Evolutionary conservation across 2,888 invertebrate genomes (phyloP), one percentile per base, ranked within the genome.

Genomic region (Phengaris arion): DNA sequence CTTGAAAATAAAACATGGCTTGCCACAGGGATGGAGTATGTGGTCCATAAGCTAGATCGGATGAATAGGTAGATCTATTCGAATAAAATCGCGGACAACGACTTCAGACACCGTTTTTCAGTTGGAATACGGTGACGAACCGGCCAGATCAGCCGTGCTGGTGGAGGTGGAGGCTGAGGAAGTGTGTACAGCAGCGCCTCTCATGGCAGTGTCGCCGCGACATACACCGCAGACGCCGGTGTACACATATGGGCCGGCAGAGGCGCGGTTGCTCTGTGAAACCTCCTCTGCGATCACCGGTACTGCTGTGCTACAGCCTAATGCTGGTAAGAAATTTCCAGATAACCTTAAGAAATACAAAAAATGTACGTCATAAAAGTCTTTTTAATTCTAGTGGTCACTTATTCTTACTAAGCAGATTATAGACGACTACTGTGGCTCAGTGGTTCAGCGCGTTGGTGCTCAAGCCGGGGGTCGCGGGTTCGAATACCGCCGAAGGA

Each of bases 151-250:
- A 80, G 97, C 97, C 0, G 94, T 97, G 1, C 94, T 97, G 77
- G 96, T 97, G 0, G 97, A 97, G 84, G 96, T 97, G 5, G 97
- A 97, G 85, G 97, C 96, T 80, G 96, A 96, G 76, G 96, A 96
- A 75, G 95, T 96, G 70, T 97, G 97, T 88, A 97, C 97, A 0
- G 96, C 97, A 0, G 96, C 96, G 8, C 96, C 96, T 0, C 88
- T 97, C 75, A 90, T 95, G 73, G 95, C 96, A 0, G 94, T 95
- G 6, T 94, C 95, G 15, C 95, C 95, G 0, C 87, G 95, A 5
- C 94, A 94, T 75, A 94, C 94, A 54, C 95, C 95, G 55, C 96
- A 97, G 83, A 96, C 95, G 64, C 96, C 97, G 0, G 94, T 97
- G 2, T 97, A 97, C 82, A 95, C 95, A 46, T 96, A 96, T 80